phyloP scores from a whole-genome alignment of 2,888 invertebrate species.

The Allygus modestus region DNA sequence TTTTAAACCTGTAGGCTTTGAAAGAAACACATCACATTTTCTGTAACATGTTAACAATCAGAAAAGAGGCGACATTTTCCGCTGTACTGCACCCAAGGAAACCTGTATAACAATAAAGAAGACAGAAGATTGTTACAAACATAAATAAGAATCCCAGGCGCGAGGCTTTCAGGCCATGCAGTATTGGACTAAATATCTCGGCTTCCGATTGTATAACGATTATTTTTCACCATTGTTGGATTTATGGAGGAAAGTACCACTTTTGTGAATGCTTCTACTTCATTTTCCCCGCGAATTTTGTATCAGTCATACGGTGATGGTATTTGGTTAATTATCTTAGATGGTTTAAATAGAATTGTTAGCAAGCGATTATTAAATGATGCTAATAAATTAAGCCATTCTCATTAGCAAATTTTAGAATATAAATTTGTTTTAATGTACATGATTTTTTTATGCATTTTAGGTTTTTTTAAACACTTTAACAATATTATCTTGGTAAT shows the following conservation, averaged over 20 bases:
- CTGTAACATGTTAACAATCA: not conserved
- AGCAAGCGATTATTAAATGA: not conserved
- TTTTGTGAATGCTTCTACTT: not conserved
- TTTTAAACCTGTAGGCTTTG: too few relatives aligned
- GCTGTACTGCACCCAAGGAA: not conserved
- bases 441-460: too few relatives aligned
- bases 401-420: not conserved
- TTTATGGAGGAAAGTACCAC: not conserved
- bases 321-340: not conserved
- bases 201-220: not conserved
- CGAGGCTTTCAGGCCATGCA: constrained; percentile 25
- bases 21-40: not conserved
- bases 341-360: not conserved
- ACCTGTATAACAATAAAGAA: constrained; percentile 36
- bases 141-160: not conserved
- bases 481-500: too few relatives aligned
- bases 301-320: constrained; percentile 5
- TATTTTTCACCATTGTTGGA: constrained; percentile 7
- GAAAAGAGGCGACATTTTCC: not conserved
- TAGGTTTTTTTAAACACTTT: too few relatives aligned
- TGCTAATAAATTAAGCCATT: not conserved
- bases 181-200: not conserved
- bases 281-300: not conserved
- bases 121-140: constrained; percentile 34
- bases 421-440: too few relatives aligned